These are phyloP conservation scores for Mesoclemmys tuberculata DNA, from an alignment of 2,113 vertebrate species.

Conservation along the genomic window DNA sequence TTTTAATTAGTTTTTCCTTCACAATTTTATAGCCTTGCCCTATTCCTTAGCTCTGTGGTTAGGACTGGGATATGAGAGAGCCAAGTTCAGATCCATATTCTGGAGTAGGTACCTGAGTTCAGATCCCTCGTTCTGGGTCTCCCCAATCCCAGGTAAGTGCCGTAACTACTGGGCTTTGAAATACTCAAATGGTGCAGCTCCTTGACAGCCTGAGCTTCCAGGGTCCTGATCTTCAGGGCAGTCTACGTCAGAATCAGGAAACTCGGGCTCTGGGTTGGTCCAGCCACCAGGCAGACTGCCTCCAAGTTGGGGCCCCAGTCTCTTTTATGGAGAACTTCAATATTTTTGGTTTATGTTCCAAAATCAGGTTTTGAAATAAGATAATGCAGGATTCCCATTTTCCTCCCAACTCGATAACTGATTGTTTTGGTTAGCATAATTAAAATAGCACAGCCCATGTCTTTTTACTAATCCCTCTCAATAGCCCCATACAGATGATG, in stretches of 20 bases:
- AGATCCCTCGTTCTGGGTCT: no score
- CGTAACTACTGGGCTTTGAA: neutral
- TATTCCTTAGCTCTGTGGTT: neutral
- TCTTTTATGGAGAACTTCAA: neutral
- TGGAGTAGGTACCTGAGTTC: no score
- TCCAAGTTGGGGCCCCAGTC: neutral
- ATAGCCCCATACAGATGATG: neutral
- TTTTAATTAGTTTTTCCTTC: neutral
- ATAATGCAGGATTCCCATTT: neutral
- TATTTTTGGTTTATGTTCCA: conserved; percentile 5
- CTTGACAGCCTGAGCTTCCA: neutral
- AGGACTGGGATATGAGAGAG: neutral
- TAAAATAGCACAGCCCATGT: neutral
- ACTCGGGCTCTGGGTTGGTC: neutral
- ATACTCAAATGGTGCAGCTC: neutral
- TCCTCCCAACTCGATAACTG: neutral
- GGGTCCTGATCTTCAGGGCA: neutral
- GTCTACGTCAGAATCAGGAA: neutral
- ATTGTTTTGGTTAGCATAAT: neutral
- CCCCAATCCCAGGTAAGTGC: no score
- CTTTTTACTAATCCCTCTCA: neutral
- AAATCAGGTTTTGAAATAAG: neutral
- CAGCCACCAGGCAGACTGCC: neutral
- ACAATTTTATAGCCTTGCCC: neutral
- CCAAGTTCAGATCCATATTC: neutral